These are phyloP conservation scores for Epinotia bilunana DNA, from an alignment of 2,888 invertebrate species.

Conservation along the genomic window DNA sequence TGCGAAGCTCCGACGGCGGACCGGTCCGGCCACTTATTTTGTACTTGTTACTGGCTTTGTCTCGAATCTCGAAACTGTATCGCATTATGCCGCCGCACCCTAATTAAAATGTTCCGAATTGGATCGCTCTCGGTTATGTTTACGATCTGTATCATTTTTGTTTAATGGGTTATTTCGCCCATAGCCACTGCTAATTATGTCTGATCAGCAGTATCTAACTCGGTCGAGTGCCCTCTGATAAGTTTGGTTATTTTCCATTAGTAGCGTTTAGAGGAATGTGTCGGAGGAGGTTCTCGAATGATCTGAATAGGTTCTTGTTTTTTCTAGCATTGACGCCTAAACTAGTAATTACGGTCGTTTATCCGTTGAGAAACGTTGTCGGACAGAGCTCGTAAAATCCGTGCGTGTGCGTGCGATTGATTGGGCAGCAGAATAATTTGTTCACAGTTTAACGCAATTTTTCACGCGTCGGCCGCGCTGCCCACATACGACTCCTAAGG, in stretches of 20 bases:
- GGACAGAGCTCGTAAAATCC: conserved; percentile 51
- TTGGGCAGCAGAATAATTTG: conserved; percentile 66
- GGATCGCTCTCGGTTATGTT: conserved; percentile 65
- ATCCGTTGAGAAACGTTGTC: conserved; percentile 43
- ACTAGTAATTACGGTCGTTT: conserved; percentile 40
- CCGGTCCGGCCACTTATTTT: conserved; percentile 49
- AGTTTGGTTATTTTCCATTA: conserved; percentile 44
- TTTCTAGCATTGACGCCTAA: conserved; percentile 30
- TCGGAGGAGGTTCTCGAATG: conserved; percentile 11
- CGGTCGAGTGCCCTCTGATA: conserved; percentile 27
- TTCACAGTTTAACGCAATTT: conserved; percentile 78
- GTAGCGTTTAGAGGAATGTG: conserved; percentile 27
- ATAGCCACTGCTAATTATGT: conserved; percentile 50
- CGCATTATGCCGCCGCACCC: conserved; percentile 60
- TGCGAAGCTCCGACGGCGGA: conserved; percentile 57
- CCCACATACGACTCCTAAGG: conserved; percentile 1
- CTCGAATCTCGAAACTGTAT: conserved; percentile 64
- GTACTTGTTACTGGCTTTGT: conserved; percentile 54
- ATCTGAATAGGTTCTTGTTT: conserved; percentile 31
- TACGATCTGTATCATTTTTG: conserved; percentile 79
- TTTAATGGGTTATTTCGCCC: conserved; percentile 76
- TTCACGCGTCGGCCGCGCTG: conserved; percentile 59
- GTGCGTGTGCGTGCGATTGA: conserved; percentile 57
- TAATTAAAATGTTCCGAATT: conserved; percentile 81
- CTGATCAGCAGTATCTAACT: conserved; percentile 40